Evolutionary conservation across 1,140 invertebrate species (phyloP), one percentile per base, ranked within the genome.

Genomic region (Ceratina calcarata): DNA sequence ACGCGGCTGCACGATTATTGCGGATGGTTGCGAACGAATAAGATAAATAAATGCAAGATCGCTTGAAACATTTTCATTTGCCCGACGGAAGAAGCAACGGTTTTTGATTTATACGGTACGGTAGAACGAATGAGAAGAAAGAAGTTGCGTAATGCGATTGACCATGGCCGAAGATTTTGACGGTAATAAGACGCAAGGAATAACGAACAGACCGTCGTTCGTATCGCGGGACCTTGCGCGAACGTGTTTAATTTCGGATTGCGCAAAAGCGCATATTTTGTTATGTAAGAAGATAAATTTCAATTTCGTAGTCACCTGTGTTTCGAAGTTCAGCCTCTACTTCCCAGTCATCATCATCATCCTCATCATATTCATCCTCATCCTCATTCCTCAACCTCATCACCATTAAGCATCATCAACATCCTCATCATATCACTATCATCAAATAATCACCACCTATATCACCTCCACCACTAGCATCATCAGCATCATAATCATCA

Each of bases 231-330:
- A 53, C 49, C 24, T 55, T 71, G 22, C 49, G 45, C 51, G 20
- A 37, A 49, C 22, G 16, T 61, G 64, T 60, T 57, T 74, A 24
- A 65, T 70, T 45, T 27, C 37, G 18, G 53, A 53, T 61, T 22
- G 62, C 22, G 32, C 22, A 67, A 79, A 62, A 82, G 57, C 27
- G 37, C 57, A 37, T 27, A 66, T 60, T 57, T n/a, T 3, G 61
- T 22, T 78, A 84, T 78, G 37, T 81, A 80, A 80, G 57, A 80
- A 45, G 84, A 45, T 85, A 84, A 76, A 77, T 69, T 69, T 81
- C 78, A 84, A 62, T 58, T 77, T 22, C 79, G 82, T 85, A 85
- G 60, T 85, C 84, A 85, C 84, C 84, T 85, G 84, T 85, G 82
- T 85, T 81, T 60, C 37, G 74, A 78, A 70, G 73, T 65, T 78